Percentiles rank a stretch among this genome's conserved stretches.
These are phyloP conservation scores for Nasonia oneida DNA, from an alignment of 2,888 invertebrate genomes.

Conservation along the genomic window DNA sequence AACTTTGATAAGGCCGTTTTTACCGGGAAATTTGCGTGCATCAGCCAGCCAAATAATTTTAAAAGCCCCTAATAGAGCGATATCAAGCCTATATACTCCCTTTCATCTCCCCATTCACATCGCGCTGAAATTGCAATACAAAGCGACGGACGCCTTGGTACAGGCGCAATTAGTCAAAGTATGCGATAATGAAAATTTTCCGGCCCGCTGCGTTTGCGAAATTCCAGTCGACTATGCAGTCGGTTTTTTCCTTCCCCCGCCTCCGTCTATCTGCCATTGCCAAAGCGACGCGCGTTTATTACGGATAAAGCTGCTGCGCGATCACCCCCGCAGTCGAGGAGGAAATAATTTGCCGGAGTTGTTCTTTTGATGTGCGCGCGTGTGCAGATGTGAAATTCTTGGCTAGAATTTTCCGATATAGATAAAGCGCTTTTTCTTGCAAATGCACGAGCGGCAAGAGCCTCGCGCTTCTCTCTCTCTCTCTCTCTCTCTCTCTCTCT, in stretches of 20 bases:
- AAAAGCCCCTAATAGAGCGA: neutral
- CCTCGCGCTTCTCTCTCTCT: too few species aligned
- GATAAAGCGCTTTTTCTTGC: conserved; percentile 11
- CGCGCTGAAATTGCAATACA: neutral
- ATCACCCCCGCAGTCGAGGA: neutral
- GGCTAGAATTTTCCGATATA: conserved; percentile 46
- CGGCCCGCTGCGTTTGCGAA: neutral
- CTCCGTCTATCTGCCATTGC: neutral
- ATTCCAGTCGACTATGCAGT: neutral
- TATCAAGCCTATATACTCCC: neutral
- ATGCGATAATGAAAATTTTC: conserved; percentile 27
- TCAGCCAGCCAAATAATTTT: neutral
- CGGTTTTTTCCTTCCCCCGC: neutral
- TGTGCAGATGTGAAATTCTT: conserved; percentile 24
- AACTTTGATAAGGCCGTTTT: too few species aligned
- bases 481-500: too few species aligned
- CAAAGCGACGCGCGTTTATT: conserved; percentile 8
- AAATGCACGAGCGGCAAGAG: too few species aligned
- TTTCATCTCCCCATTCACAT: neutral
- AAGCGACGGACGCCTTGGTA: neutral
- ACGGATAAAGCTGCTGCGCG: neutral
- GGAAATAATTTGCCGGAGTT: conserved; percentile 13
- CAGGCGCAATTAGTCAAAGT: conserved; percentile 33
- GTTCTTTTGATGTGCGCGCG: conserved; percentile 38
- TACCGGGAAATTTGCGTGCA: too few species aligned